Base-by-base conservation (phyloP, 2,888 invertebrate genomes). In the Acheta domesticus region DNA sequence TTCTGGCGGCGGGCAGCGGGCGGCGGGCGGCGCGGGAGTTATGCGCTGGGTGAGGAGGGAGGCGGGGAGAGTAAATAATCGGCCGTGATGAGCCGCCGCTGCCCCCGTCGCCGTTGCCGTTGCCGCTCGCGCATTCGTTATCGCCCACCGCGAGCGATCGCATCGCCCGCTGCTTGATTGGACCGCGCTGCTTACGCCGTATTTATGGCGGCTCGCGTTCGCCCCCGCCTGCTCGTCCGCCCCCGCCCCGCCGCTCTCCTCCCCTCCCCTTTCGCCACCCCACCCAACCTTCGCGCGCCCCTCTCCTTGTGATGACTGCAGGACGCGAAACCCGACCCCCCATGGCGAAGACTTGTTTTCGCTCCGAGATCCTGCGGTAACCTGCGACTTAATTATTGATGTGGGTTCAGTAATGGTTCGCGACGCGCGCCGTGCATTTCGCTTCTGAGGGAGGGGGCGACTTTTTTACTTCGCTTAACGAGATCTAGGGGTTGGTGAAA, bases 271-370 rank as follows among this genome's bases (percentile, higher is more conserved):
- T 14, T 3, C 62, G 3, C 62, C 50, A 2, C 16, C 62, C 16
- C 14, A 0, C n/a, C 62, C 62, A 4, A 8, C 36, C 19, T 11
- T 8, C 3, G 16, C 62, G 3, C n/a, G 3, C 3, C 16, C n/a
- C 62, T n/a, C n/a, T 2, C 14, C 62, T n/a, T 11, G 62, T 8
- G 62, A 36, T 36, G 36, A 11, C 14, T 62, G 16, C 62, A 11
- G 16, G 62, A 62, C 14, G 62, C 62, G 62, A 62, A 62, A 62
- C 62, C 62, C 62, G 62, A 62, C n/a, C 62, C 62, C 62, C 62
- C 36, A 36, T 36, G 36, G 36, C 36, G 36, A 36, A 36, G 36
- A 36, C 36, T 36, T 36, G 36, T 36, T 36, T 36, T 36, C 36
- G 36, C 36, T 36, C 36, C 3, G 5, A 36, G 36, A 8, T 36